Percentiles rank a stretch among this genome's conserved stretches.
Evolutionary conservation across 1,140 invertebrate genomes (phyloP).

Genomic region (Drosophila aff.): DNA sequence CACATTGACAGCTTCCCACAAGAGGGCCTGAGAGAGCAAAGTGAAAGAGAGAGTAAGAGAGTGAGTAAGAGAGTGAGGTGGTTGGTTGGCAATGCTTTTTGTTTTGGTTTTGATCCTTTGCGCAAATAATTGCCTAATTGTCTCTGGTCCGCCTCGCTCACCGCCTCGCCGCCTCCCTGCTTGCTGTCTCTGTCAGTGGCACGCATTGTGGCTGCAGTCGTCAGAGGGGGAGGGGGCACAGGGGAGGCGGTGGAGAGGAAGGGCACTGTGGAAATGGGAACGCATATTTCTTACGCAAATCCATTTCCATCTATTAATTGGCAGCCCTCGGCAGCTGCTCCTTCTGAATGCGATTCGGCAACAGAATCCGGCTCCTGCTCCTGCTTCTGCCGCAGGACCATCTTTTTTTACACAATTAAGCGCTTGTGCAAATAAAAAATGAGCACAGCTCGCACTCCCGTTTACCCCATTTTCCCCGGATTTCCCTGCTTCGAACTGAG

Average conservation of each 20-base stretch:
- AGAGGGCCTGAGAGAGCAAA: background rate
- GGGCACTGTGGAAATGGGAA: slow-evolving; percentile 63
- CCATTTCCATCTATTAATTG: slow-evolving; percentile 81
- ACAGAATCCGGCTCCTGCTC: slow-evolving; percentile 38
- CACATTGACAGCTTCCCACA: slow-evolving; percentile 50
- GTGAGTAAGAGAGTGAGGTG: slow-evolving; percentile 12
- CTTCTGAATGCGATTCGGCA: slow-evolving; percentile 18
- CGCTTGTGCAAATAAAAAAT: slow-evolving; percentile 77
- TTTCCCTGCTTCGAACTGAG: slow-evolving; percentile 13
- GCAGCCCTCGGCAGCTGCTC: slow-evolving; percentile 63
- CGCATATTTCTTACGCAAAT: slow-evolving; percentile 81
- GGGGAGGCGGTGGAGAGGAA: slow-evolving; percentile 1
- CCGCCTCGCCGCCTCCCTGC: slow-evolving; percentile 5
- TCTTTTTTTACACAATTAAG: slow-evolving; percentile 73
- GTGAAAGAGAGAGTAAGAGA: background rate
- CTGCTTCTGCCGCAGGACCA: slow-evolving; percentile 45
- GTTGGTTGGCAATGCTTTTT: slow-evolving; percentile 66
- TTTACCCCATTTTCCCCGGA: slow-evolving; percentile 1
- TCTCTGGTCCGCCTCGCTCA: slow-evolving; percentile 68
- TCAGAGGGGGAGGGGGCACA: background rate
- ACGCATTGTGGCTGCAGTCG: slow-evolving; percentile 10
- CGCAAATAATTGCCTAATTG: slow-evolving; percentile 85
- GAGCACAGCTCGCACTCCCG: slow-evolving; percentile 6
- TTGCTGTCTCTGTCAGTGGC: background rate
- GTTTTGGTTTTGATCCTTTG: slow-evolving; percentile 83